Evolutionary conservation across 2,797 vertebrate genomes (phyloP), one percentile per base, ranked within the genome.

Genomic region (Semotilus atromaculatus): DNA sequence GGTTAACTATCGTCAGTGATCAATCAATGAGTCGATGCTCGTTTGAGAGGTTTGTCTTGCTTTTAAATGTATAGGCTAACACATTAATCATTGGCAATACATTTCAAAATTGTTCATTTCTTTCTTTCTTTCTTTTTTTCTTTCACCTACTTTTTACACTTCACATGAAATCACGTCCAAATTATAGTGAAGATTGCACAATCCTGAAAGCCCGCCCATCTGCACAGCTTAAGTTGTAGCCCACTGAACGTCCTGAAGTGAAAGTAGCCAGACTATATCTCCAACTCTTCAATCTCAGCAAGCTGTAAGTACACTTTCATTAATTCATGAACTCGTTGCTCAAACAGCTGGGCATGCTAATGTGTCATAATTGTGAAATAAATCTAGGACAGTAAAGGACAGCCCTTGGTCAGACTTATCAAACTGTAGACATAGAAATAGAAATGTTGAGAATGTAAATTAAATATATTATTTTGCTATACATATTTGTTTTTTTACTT

Each of bases 271-370:
- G 62, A 80, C 73, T 53, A 48, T 55, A 66, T 81, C 71, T 76
- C 76, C 86, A 74, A 23, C 34, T 87, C 81, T 83, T 51, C 86
- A 68, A 13, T 31, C 62, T 21, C 75, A 67, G 40, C 67, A 26
- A 72, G 53, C 77, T 82, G 89, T 88, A 88, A 89, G 89, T 89
- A 85, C 7, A 55, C 45, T 64, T 74, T 66, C 77, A 21, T 80
- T 53, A 16, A 43, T 66, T 48, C 2, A 36, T 55, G 11, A 67
- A 11, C n/a, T 70, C 38, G 29, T 18, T 81, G 10, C n/a, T 29
- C 16, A 21, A 18, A 43, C 19, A 51, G 11, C 40, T 29, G 1
- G 51, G 10, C 8, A 75, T 51, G n/a, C 55, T 60, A 66, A 36
- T 51, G 5, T 51, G 14, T 13, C 31, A 71, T 73, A 21, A 31